Evolutionary conservation across 2,113 vertebrate species (phyloP), one percentile per base, ranked within the genome.

Genomic region (Seriola quinqueradiata): DNA sequence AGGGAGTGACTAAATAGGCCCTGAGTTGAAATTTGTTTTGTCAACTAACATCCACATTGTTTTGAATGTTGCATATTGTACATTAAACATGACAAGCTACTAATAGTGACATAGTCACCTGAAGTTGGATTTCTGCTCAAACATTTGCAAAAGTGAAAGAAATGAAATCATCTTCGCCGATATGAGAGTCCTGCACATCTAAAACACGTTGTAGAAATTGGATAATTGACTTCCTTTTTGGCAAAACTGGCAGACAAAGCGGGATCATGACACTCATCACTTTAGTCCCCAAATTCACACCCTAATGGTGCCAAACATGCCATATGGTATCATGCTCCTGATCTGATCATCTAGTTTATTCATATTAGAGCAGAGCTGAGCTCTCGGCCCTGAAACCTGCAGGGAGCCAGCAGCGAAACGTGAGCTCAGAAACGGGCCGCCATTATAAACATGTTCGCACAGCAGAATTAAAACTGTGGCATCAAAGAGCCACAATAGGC

Each of bases 401-500:
- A 16, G 44, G 21, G 40, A 44, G 36, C 1, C 21, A 65, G 65
- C 63, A 5, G 57, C 76, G 17, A 8, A 64, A 77, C 46, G n/a
- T 25, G 1, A 46, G 60, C 38, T 69, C 70, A 63, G 60, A 21
- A 70, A 65, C 11, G n/a, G 19, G 8, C 48, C 60, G 68, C 73
- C 57, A 12, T 46, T 9, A 67, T 9, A 40, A 85, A 82, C 83
- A 44, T 61, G 85, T 80, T 85, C 16, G 25, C 57, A 54, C 70
- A 70, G 83, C 81, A 77, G 75, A 86, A 81, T 83, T 81, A 70
- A 90, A 74, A 83, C n/a, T 5, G 81, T 75, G 82, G 19, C 74
- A 70, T 83, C 80, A 82, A 83, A 84, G 75, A 72, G 52, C 66
- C 85, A 65, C 82, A 36, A 75, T 54, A 83, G 86, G 86, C 46